Evolutionary conservation across 2,797 vertebrate species (phyloP), one percentile per base, ranked within the genome.

Genomic region (Sphenodon punctatus): DNA sequence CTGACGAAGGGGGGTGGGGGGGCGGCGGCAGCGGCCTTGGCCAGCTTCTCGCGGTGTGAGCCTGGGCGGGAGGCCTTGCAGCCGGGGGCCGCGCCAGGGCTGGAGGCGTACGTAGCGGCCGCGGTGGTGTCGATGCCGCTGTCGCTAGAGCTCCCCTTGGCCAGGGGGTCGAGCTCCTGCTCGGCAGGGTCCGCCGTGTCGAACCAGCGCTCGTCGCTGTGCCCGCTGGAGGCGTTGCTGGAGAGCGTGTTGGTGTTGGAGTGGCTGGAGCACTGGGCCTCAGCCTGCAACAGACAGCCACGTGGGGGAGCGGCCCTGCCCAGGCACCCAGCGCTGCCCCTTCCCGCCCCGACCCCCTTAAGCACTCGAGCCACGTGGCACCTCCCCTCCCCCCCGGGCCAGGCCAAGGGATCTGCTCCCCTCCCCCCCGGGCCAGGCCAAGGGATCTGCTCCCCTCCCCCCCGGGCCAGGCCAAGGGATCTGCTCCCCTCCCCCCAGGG

Each of bases 161-260:
- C 96, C 46, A 96, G 93, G 5, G 94, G 96, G 71, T 98, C 97
- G 0, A 95, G 95, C 34, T 98, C 97, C 0, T 95, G 91, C 41
- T 98, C 97, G 0, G 89, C 73, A 0, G 95, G 91, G 73, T 98
- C 97, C 3, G 95, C 93, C 1, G 94, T 92, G 41, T 98, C 98
- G 1, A 97, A 98, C 98, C 98, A 99, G 67, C 97, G 97, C 67
- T 99, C 98, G 1, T 98, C 98, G 0, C 98, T 98, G 94, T 98
- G 97, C 92, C 94, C 94, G 94, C 98, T 99, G 93, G 98, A 99
- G 2, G 98, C 96, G 7, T 97, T 98, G 55, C 98, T 99, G 91
- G 98, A 99, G 43, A 99, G 95, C 0, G 98, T 99, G 92, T 98
- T 98, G 75, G 97, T 99, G 96, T 98, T 98, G 92, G 98, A 98